Conservation (phyloP, 2,888 invertebrate genomes). For the Sesia bembeciformis region DNA sequence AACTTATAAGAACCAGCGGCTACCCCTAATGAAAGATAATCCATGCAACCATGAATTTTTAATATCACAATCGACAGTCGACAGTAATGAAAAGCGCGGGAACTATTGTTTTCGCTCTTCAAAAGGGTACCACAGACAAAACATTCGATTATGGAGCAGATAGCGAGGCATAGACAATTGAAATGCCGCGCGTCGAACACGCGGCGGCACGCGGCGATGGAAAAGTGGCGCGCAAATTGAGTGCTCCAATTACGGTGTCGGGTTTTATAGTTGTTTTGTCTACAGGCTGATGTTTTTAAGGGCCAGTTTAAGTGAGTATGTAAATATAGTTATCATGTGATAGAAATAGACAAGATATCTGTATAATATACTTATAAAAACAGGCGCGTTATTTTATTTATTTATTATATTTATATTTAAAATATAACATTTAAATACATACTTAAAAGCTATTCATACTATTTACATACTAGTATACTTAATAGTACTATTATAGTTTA, state of each 20-base stretch:
- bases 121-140: slow-evolving; percentile 42
- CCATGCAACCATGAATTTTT: slow-evolving; percentile 1
- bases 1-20: background rate
- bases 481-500: no score
- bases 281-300: slow-evolving; percentile 17
- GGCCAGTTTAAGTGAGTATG: no score
- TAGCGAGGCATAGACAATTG: slow-evolving; percentile 49
- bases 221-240: slow-evolving; percentile 66
- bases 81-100: slow-evolving; percentile 18
- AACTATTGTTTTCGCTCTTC: slow-evolving; percentile 32
- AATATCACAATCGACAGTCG: background rate
- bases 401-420: no score
- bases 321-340: no score
- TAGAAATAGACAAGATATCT: no score
- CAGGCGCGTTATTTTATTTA: no score
- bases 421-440: no score
- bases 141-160: slow-evolving; percentile 42
- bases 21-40: background rate
- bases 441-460: no score
- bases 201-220: slow-evolving; percentile 38
- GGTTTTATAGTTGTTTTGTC: slow-evolving; percentile 22
- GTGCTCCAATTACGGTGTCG: slow-evolving; percentile 70
- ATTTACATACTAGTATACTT: no score
- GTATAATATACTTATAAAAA: no score
- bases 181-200: slow-evolving; percentile 31